Base-by-base conservation (phyloP, 30 jellyfish, hydroid and myxozoan species). In the Cassiopea andromeda region DNA sequence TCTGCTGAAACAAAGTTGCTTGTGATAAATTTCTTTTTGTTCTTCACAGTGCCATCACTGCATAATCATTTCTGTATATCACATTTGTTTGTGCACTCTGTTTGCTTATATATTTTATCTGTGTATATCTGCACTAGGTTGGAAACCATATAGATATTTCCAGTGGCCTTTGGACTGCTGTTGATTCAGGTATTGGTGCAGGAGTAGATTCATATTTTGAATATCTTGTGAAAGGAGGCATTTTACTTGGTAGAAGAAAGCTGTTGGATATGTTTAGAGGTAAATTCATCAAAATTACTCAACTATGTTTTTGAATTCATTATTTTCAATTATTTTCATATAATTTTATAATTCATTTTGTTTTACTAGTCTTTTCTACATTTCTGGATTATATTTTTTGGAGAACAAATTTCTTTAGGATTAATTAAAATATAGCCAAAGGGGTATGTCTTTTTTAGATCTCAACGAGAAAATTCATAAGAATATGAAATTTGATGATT, bases 101-200 rank as follows among this genome's bases (percentile, higher is more conserved):
- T 27, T 27, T 27, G 38, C 38, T 10, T 54, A 54, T 54, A 54
- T 54, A 54, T 54, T 54, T 6, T 3, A 54, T 54, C 64, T 54
- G 10, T 27, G 10, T 54, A 10, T 54, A 54, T 54, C 12, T 54
- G 64, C 12, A 54, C 73, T 64, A 93, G 98, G 92, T 94, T 79
- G 98, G 98, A 46, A 94, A 94, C 61, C 98, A 94, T 76, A 87
- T 94, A 38, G 93, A 94, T 91, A 88, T 94, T 60, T 82, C 92
- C 17, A 87, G 73, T 48, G 97, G 97, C 7, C 58, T 27, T 15
- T 94, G 98, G 98, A 94, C 97, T 2, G 98, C 98, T 12, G 83
- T 90, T 7, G 98, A 94, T 83, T 80, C 97, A 58, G 98, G 98
- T 14, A 94, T 94, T 75, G 98, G 98, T 17, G 98, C 98, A 1